Evolutionary conservation across 2,888 invertebrate genomes (phyloP), one percentile per base, ranked within the genome.

Genomic region (Acrobasis consociella): DNA sequence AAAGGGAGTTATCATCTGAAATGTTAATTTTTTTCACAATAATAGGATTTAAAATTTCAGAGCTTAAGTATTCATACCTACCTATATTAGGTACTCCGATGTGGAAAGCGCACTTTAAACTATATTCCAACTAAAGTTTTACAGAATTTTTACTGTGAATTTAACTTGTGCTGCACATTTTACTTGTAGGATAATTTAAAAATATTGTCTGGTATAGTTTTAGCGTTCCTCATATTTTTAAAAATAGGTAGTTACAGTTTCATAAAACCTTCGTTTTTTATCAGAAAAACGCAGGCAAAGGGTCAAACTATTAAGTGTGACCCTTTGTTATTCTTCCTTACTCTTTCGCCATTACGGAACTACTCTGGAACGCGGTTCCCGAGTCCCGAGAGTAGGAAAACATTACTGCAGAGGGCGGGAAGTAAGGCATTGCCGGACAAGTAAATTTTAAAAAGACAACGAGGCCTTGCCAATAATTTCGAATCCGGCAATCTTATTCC

Each of bases 81-180:
- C 22, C 22, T 22, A 52, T 52, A 52, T 31, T 52, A n/a, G n/a
- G n/a, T n/a, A 51, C 22, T 9, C 55, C 15, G 39, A 39, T 11
- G 55, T 55, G 15, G 38, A 53, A 37, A n/a, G 38, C 53, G 53
- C 37, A 11, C 37, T 37, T 56, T 42, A 11, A 61, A 61, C 53
- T 61, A 61, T 60, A 46, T 46, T 31, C 46, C 31, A 31, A 22
- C 60, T 39, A 15, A 51, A 49, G 31, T 38, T 39, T 46, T 31
- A 49, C n/a, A 31, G 53, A 61, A 53, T 61, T 61, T 61, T 53
- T 61, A 61, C 53, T 53, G 42, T 11, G 61, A 61, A 53, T 61
- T 53, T 46, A 61, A 61, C 61, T 61, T 61, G 0, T 16, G 13
- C 53, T 49, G 46, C 17, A 55, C 61, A 61, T 31, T 53, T 61